Evolutionary conservation across 2,888 invertebrate species (phyloP).

Genomic region (Microctonus hyperodae): DNA sequence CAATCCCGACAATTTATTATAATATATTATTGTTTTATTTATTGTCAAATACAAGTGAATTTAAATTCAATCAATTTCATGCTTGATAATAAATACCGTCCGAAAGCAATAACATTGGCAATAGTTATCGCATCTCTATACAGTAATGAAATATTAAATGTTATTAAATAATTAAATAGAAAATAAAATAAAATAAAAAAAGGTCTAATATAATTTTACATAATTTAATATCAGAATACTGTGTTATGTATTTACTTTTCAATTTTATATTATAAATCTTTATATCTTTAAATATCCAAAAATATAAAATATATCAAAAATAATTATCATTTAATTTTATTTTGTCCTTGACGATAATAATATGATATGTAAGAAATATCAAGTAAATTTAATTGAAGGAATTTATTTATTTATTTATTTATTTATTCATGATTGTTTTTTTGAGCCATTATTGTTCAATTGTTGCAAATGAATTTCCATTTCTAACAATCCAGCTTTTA

Average conservation of each 20-base stretch:
- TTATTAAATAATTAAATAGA: not conserved
- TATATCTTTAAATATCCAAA: constrained; percentile 5
- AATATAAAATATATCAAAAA: not conserved
- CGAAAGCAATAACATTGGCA: constrained; percentile 9
- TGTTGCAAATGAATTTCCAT: constrained; percentile 68
- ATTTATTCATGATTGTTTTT: not conserved
- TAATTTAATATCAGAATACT: not conserved
- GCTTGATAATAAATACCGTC: constrained; percentile 28
- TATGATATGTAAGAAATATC: too few species aligned
- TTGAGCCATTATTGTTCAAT: constrained; percentile 45
- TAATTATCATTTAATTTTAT: too few species aligned
- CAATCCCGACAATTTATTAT: not conserved
- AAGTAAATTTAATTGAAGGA: not conserved
- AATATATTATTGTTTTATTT: too few species aligned
- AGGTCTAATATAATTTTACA: not conserved
- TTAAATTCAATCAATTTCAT: constrained; percentile 25
- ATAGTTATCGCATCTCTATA: not conserved
- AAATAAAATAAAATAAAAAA: constrained; percentile 14
- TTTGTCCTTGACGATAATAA: too few species aligned
- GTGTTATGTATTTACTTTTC: not conserved
- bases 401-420: not conserved
- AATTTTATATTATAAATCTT: not conserved
- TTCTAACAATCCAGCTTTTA: constrained; percentile 76
- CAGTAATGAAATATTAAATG: not conserved
- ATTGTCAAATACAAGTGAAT: constrained; percentile 34